phyloP scores from a whole-genome alignment of 30 jellyfish, hydroid and myxozoan species.

The Aurelia aurita complex sp. Pacific region DNA sequence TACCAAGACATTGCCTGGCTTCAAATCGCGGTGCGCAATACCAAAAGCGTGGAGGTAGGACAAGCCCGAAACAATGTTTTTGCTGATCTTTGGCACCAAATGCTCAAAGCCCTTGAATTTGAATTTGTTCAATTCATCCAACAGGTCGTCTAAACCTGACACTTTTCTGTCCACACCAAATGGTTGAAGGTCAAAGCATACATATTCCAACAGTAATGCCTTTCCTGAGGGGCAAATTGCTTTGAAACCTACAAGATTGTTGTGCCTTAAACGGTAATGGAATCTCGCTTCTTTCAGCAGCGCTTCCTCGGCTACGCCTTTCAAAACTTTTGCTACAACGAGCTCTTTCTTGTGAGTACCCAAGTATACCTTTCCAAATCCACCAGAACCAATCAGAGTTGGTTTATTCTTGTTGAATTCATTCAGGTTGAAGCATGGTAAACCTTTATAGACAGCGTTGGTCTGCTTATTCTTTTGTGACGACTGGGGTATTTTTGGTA shows the following conservation, averaged over 20 bases:
- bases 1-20: background rate
- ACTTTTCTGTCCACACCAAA: conserved; percentile 6
- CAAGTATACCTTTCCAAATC: conserved; percentile 8
- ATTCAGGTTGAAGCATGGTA: too few relatives aligned
- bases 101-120: conserved; percentile 18
- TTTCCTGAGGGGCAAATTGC: too few relatives aligned
- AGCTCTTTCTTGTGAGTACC: background rate
- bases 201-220: too few relatives aligned
- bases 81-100: conserved; percentile 15
- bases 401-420: too few relatives aligned
- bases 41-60: background rate
- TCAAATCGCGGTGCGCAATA: conserved; percentile 20
- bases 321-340: background rate
- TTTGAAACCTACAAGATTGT: too few relatives aligned
- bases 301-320: too few relatives aligned
- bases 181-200: too few relatives aligned
- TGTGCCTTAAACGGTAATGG: too few relatives aligned
- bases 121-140: conserved; percentile 5
- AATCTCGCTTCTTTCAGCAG: too few relatives aligned
- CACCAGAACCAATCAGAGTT: conserved; percentile 3
- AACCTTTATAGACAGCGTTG: too few relatives aligned
- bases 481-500: too few relatives aligned
- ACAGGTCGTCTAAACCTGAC: conserved; percentile 17
- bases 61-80: conserved; percentile 5
- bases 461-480: too few relatives aligned